Percentiles rank a stretch among this genome's conserved stretches.
These are phyloP conservation scores for Brachionus paranguensis DNA, from an alignment of 1,140 invertebrate species.

Conservation along the genomic window DNA sequence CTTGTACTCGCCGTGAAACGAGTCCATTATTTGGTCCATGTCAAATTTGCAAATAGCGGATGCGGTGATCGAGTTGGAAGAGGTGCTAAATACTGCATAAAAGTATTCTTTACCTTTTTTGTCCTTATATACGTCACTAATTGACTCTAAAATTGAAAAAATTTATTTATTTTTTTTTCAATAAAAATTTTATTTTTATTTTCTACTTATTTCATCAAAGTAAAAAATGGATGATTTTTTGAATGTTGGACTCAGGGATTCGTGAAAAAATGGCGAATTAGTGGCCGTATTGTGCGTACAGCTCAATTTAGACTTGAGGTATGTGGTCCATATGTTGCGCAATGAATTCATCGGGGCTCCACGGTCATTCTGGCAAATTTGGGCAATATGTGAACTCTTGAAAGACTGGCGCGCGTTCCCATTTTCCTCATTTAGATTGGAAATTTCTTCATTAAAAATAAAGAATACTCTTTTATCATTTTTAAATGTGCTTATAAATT, in stretches of 20 bases:
- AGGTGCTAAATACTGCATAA: constrained; percentile 29
- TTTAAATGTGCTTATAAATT: constrained; percentile 10
- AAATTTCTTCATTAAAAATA: not conserved
- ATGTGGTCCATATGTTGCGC: constrained; percentile 30
- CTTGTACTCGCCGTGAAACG: constrained; percentile 37
- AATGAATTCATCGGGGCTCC: constrained; percentile 30
- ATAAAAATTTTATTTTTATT: not conserved
- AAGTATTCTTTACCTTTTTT: constrained; percentile 10
- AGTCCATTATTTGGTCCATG: constrained; percentile 33
- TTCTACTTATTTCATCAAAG: constrained; percentile 26
- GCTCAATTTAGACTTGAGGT: not conserved
- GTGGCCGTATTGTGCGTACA: not conserved
- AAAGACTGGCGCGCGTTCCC: not conserved
- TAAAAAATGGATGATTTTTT: not conserved
- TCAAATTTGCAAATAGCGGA: constrained; percentile 24
- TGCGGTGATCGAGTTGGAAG: not conserved
- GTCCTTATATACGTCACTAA: not conserved
- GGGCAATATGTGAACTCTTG: not conserved
- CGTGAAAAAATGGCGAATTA: not conserved
- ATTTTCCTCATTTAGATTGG: not conserved
- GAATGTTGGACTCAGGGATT: not conserved
- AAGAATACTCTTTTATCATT: constrained; percentile 12
- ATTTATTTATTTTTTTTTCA: not conserved
- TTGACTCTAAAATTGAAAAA: constrained; percentile 1
- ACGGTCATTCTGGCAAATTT: constrained; percentile 8